A percentile compares a stretch with the other conserved stretches of the same genome.
phyloP scores from a whole-genome alignment of 2,113 vertebrate genomes.

The Ameiurus melas region DNA sequence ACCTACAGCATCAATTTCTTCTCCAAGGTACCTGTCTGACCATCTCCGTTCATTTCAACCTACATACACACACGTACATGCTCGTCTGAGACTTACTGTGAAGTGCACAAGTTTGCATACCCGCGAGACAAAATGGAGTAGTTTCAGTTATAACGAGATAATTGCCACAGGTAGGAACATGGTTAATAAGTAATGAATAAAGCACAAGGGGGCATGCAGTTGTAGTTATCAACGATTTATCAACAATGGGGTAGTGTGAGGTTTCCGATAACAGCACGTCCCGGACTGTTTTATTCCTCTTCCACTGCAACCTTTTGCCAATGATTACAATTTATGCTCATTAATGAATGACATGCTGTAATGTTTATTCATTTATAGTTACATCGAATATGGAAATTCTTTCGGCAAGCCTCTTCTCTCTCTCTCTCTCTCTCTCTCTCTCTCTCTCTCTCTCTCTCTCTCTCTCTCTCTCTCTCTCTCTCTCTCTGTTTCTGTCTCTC shows the following conservation, averaged over 20 bases:
- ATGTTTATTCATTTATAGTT: no score
- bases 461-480: no score
- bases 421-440: no score
- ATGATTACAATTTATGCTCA: background rate
- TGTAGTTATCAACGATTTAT: background rate
- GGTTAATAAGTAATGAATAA: no score
- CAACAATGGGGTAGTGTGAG: background rate
- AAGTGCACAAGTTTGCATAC: background rate
- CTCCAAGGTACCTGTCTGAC: conserved; percentile 81
- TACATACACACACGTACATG: background rate
- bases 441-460: no score
- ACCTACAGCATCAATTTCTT: conserved; percentile 99
- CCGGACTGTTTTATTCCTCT: background rate
- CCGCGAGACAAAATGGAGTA: background rate
- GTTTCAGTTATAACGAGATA: background rate
- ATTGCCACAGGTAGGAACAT: background rate
- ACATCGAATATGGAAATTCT: no score
- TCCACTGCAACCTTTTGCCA: background rate
- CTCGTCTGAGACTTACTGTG: background rate
- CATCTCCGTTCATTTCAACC: background rate
- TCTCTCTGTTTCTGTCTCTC: no score
- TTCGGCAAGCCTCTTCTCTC: no score
- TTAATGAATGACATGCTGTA: background rate
- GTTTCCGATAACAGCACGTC: background rate
- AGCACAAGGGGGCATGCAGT: background rate